A percentile compares a stretch with the other conserved stretches of the same genome.
These are phyloP conservation scores for Melanotaenia pygmaea DNA, from an alignment of 2,797 vertebrate species.

Conservation along the genomic window DNA sequence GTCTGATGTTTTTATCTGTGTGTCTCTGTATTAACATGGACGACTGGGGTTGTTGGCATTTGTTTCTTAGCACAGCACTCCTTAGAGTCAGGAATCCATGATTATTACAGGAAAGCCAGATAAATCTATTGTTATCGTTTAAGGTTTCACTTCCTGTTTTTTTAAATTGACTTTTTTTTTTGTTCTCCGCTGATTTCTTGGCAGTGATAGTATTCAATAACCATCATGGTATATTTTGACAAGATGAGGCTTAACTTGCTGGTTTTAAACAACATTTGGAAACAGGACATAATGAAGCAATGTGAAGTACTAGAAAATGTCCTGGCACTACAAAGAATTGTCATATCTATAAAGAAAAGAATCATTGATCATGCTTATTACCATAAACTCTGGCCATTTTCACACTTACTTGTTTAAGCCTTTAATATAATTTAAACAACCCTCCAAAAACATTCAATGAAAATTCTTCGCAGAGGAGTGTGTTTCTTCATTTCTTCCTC, in stretches of 20 bases:
- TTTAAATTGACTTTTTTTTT: background rate
- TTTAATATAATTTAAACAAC: background rate
- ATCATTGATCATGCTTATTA: background rate
- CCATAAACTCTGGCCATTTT: background rate
- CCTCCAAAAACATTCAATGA: background rate
- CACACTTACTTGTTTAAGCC: background rate
- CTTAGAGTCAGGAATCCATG: background rate
- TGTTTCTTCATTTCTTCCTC: background rate
- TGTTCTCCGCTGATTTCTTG: background rate
- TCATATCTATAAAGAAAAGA: background rate
- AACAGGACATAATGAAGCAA: background rate
- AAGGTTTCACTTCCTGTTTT: slow-evolving; percentile 12
- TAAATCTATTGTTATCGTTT: slow-evolving; percentile 2
- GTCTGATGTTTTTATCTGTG: slow-evolving; percentile 5
- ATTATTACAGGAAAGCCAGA: background rate
- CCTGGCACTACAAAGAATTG: no score
- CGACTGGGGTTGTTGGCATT: slow-evolving; percentile 4
- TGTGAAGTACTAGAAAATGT: no score
- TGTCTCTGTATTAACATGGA: slow-evolving; percentile 8
- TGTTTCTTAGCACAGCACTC: slow-evolving; percentile 10
- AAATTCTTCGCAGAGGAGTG: background rate
- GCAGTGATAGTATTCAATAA: slow-evolving; percentile 5
- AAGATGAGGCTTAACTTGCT: background rate
- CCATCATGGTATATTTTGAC: slow-evolving; percentile 6
- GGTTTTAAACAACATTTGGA: background rate